phyloP scores from a whole-genome alignment of 2,113 vertebrate species.

The Hypanus sabinus region DNA sequence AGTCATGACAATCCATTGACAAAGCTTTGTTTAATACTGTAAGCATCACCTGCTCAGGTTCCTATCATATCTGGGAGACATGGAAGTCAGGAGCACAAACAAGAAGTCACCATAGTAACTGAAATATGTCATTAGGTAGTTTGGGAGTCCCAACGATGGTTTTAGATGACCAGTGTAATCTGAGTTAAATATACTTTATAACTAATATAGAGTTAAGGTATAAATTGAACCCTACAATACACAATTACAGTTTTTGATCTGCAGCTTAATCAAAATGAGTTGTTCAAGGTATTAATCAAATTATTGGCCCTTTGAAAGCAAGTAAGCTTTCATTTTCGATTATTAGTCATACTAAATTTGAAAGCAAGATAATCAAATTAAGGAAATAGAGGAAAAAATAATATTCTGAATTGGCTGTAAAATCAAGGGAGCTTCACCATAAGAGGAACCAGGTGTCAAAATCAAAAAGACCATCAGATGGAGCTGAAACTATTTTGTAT shows the following conservation, averaged over 20 bases:
- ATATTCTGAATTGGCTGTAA: constrained; percentile 2
- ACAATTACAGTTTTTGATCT: background rate
- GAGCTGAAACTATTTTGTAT: background rate
- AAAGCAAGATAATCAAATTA: constrained; percentile 4
- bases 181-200: background rate
- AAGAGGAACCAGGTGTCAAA: constrained; percentile 21
- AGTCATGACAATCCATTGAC: background rate
- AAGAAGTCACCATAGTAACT: background rate
- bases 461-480: constrained; percentile 24
- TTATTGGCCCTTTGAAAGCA: constrained; percentile 5
- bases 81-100: background rate
- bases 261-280: background rate
- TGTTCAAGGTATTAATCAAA: background rate
- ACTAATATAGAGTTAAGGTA: background rate
- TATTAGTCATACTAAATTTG: background rate
- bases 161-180: background rate
- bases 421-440: background rate
- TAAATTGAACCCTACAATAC: background rate
- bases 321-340: background rate
- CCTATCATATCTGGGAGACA: no score
- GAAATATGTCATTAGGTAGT: background rate
- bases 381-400: background rate
- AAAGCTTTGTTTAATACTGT: background rate
- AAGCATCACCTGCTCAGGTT: background rate
- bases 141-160: background rate